Conservation (phyloP, 2,888 invertebrate species). For the Cordilura impudica region DNA sequence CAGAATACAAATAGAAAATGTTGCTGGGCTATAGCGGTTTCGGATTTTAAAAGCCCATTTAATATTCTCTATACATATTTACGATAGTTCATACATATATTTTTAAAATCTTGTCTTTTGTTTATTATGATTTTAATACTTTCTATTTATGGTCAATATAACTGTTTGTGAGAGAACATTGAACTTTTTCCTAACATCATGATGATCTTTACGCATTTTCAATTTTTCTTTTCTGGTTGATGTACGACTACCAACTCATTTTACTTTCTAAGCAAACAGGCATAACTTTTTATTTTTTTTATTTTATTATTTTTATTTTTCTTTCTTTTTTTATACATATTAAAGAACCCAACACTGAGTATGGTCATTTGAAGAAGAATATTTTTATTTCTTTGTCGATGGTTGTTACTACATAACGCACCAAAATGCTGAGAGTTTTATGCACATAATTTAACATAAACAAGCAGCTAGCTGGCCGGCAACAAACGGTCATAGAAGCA, state of each 20-base stretch:
- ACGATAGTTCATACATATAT: too few relatives aligned
- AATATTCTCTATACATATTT: too few relatives aligned
- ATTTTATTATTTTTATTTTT: not conserved
- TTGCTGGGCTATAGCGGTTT: too few relatives aligned
- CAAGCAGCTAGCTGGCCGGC: constrained; percentile 18
- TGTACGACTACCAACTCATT: constrained; percentile 39
- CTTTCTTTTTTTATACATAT: constrained; percentile 11
- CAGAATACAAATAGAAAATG: too few relatives aligned
- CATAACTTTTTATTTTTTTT: constrained; percentile 22
- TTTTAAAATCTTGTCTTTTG: not conserved
- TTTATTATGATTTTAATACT: not conserved
- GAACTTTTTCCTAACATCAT: constrained; percentile 46
- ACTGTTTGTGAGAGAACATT: constrained; percentile 53
- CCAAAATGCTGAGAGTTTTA: constrained; percentile 17
- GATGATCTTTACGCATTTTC: constrained; percentile 56
- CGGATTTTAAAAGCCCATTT: too few relatives aligned
- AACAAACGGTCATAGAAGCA: not conserved
- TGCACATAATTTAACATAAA: constrained; percentile 61
- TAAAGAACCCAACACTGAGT: constrained; percentile 48
- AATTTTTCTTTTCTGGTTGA: constrained; percentile 14
- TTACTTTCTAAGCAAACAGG: constrained; percentile 60
- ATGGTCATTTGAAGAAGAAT: constrained; percentile 57
- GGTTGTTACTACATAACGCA: constrained; percentile 21
- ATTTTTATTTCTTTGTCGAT: constrained; percentile 22
- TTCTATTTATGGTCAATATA: constrained; percentile 55